Evolutionary conservation across 2,888 invertebrate species (phyloP).

Genomic region (Petrolisthes cinctipes): DNA sequence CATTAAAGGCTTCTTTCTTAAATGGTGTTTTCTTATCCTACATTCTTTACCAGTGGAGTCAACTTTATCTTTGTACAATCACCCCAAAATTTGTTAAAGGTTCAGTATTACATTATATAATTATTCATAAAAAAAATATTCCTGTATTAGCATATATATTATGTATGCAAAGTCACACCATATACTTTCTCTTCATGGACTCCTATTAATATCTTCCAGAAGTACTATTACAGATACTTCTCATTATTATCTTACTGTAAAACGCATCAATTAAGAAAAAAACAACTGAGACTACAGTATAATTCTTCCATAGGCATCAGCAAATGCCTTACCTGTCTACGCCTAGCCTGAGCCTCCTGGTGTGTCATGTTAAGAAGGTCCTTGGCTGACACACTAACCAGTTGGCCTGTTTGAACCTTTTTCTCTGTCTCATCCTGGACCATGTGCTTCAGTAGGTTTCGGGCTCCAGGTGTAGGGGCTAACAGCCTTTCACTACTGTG

Average conservation of each 20-base stretch:
- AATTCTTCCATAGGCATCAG: not conserved
- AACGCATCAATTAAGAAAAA: not conserved
- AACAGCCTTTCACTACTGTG: conserved; percentile 63
- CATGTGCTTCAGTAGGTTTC: conserved; percentile 67
- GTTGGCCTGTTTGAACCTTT: conserved; percentile 23
- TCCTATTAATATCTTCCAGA: too few relatives aligned
- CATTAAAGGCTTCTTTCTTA: too few relatives aligned
- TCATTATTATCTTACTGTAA: not conserved
- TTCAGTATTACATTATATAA: too few relatives aligned
- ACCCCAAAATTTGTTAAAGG: too few relatives aligned
- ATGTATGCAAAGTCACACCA: too few relatives aligned
- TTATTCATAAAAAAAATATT: too few relatives aligned
- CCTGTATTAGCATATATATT: too few relatives aligned
- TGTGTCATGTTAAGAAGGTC: conserved; percentile 58
- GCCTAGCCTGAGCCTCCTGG: conserved; percentile 19
- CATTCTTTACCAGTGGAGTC: too few relatives aligned
- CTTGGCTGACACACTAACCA: conserved; percentile 47
- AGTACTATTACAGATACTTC: too few relatives aligned
- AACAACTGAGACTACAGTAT: not conserved
- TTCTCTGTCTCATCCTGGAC: conserved; percentile 62
- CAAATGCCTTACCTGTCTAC: conserved; percentile 37
- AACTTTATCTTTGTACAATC: too few relatives aligned
- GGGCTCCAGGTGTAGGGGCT: conserved; percentile 67
- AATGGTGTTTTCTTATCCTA: too few relatives aligned
- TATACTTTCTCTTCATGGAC: too few relatives aligned